A percentile compares a stretch with the other conserved stretches of the same genome.
phyloP scores from a whole-genome alignment of 2,888 invertebrate genomes.

The Ceraclea dissimilis region DNA sequence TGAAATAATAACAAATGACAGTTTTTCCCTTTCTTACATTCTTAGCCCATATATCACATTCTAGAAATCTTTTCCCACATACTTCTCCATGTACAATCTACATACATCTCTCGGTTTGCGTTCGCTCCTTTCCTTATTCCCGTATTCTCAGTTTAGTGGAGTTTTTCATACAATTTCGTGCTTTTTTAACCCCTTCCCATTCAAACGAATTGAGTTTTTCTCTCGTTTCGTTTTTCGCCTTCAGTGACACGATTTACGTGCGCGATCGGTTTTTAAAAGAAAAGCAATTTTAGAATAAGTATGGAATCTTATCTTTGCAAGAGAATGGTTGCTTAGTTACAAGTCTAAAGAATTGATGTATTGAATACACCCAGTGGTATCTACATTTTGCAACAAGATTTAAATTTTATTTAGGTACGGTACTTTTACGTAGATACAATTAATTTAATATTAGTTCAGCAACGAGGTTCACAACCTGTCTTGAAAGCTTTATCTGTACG shows the following conservation, averaged over 20 bases:
- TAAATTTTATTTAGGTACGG: too few relatives aligned
- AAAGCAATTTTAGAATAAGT: not conserved
- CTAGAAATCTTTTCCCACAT: not conserved
- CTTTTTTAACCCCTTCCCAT: not conserved
- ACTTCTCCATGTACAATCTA: too few relatives aligned
- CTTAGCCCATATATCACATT: not conserved
- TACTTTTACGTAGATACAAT: too few relatives aligned
- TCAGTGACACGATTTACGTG: not conserved
- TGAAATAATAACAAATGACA: constrained; percentile 1
- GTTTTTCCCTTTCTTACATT: not conserved
- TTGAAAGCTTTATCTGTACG: too few relatives aligned
- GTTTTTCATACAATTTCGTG: not conserved
- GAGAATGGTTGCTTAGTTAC: too few relatives aligned
- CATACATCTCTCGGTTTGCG: too few relatives aligned
- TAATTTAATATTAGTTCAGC: too few relatives aligned
- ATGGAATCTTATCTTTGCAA: not conserved
- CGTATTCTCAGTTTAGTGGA: not conserved
- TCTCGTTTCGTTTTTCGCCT: not conserved
- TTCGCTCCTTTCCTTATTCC: not conserved
- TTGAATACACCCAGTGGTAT: too few relatives aligned
- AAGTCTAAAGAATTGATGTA: too few relatives aligned
- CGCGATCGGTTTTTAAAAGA: not conserved
- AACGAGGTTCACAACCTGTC: too few relatives aligned
- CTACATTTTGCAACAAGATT: too few relatives aligned
- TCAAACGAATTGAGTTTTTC: not conserved